These are phyloP conservation scores for Martes martes DNA, from an alignment of 2,113 vertebrate species.

Conservation along the genomic window DNA sequence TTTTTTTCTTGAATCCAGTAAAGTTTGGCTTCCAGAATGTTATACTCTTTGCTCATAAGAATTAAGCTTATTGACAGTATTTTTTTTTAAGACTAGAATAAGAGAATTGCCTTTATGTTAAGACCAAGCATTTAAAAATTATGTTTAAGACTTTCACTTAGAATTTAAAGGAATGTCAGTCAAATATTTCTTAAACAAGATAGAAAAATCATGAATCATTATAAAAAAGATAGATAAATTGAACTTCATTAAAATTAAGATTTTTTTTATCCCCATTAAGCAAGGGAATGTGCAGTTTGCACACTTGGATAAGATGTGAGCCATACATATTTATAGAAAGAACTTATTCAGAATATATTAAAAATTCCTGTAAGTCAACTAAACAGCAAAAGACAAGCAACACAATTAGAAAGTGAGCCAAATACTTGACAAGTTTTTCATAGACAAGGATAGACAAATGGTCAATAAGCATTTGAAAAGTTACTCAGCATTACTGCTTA, in stretches of 20 bases:
- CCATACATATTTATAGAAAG: background rate
- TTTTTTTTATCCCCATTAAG: background rate
- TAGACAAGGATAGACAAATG: background rate
- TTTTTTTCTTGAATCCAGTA: background rate
- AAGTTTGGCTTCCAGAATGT: background rate
- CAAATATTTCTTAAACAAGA: background rate
- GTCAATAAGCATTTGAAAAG: background rate
- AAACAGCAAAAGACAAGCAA: background rate
- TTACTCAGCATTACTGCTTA: background rate
- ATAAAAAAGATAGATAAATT: background rate
- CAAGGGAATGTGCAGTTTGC: background rate
- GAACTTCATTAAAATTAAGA: background rate
- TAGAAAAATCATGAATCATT: background rate
- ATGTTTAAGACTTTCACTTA: background rate
- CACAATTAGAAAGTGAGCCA: background rate
- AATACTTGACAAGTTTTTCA: background rate
- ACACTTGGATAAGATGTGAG: background rate
- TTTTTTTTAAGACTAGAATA: background rate
- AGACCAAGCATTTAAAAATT: background rate
- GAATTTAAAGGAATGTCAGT: background rate
- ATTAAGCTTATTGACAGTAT: background rate
- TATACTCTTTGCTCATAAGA: background rate
- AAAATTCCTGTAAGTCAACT: background rate
- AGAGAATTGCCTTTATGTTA: background rate
- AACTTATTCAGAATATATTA: background rate